Conservation (phyloP, 2,888 invertebrate genomes). For the Phortica magna region DNA sequence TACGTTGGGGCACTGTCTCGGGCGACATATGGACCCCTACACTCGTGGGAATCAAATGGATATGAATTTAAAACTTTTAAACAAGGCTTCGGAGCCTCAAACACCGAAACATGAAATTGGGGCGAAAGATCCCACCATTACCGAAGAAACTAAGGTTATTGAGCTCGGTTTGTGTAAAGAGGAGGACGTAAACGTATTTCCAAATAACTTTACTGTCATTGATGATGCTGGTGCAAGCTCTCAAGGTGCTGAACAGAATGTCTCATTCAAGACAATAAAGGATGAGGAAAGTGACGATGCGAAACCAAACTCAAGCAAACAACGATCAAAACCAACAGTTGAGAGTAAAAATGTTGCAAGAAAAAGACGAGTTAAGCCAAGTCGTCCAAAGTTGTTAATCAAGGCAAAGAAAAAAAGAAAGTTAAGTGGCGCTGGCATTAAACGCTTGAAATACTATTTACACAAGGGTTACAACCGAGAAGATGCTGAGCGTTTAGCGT, state of each 20-base stretch:
- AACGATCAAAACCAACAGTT: background rate
- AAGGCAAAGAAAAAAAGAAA: background rate
- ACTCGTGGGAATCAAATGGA: constrained; percentile 48
- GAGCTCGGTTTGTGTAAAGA: background rate
- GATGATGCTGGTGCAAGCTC: too few relatives aligned
- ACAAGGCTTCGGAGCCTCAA: constrained; percentile 7
- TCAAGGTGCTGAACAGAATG: background rate
- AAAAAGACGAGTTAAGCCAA: background rate
- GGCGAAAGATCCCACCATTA: background rate
- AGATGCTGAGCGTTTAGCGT: constrained; percentile 13
- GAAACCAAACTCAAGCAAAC: background rate
- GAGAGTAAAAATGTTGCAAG: background rate
- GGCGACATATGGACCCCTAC: constrained; percentile 44
- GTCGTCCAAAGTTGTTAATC: background rate
- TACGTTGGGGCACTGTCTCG: constrained; percentile 50
- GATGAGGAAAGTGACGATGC: background rate
- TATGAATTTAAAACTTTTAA: background rate
- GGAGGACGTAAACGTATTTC: background rate
- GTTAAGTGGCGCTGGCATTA: background rate
- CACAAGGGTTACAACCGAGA: background rate
- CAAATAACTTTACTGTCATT: too few relatives aligned
- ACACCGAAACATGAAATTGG: background rate
- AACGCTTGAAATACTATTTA: background rate
- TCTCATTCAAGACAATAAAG: background rate
- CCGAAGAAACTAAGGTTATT: background rate